These are phyloP conservation scores for Ophthalmotilapia sp. DNA, from an alignment of 2,113 vertebrate species.

Conservation along the genomic window DNA sequence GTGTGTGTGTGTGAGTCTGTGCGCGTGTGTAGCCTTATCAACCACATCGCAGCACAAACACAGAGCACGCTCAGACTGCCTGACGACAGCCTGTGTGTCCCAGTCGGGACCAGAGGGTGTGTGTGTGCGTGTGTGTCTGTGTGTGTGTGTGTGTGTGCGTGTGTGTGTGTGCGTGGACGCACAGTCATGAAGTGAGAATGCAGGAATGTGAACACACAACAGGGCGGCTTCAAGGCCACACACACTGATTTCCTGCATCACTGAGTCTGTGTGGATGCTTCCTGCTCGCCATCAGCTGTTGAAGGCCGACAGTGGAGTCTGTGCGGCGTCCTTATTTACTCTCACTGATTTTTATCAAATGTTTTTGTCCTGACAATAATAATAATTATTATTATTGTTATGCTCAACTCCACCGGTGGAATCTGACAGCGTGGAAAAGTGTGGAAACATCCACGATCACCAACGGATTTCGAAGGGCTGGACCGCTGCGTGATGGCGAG, in stretches of 20 bases:
- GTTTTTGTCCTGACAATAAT: neutral
- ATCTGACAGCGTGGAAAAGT: too few relatives aligned
- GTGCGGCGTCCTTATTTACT: neutral
- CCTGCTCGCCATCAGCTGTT: neutral
- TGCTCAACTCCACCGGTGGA: too few relatives aligned
- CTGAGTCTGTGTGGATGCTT: neutral
- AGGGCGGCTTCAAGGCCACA: neutral
- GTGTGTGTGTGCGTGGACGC: neutral
- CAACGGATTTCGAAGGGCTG: too few relatives aligned
- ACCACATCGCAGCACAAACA: neutral
- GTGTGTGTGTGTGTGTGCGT: too few relatives aligned
- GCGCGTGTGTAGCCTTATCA: neutral
- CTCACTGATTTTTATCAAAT: neutral
- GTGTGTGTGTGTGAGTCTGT: neutral
- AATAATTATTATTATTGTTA: neutral
- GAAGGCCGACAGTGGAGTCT: neutral
- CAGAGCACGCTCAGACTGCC: neutral
- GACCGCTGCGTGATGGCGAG: too few relatives aligned
- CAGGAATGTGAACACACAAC: neutral
- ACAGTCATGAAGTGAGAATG: neutral
- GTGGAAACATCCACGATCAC: too few relatives aligned
- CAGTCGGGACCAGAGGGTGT: neutral
- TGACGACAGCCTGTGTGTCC: neutral
- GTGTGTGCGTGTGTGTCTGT: neutral
- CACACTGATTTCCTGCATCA: neutral